phyloP scores from a whole-genome alignment of 2,797 vertebrate genomes.

The Chrysocyon brachyurus region DNA sequence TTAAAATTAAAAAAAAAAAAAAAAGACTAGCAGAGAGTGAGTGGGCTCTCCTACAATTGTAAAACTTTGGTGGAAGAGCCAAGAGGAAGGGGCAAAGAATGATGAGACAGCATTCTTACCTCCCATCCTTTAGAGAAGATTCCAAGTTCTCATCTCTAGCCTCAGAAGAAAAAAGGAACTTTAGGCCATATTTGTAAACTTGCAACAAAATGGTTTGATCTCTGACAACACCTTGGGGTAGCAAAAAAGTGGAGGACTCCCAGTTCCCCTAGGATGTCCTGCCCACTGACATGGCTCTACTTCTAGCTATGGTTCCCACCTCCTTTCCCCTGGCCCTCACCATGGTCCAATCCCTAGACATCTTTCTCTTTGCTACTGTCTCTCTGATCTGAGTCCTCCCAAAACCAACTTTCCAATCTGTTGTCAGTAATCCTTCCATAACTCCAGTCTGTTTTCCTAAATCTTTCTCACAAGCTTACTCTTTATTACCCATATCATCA shows the following conservation, averaged over 20 bases:
- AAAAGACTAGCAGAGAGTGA: not conserved
- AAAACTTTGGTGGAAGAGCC: not conserved
- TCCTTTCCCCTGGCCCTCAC: not conserved
- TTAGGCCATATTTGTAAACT: not conserved
- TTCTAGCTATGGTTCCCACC: not conserved
- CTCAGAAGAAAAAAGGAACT: not conserved
- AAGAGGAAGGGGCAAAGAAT: not conserved
- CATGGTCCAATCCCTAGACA: fast-evolving
- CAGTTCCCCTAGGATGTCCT: not conserved
- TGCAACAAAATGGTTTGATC: not conserved
- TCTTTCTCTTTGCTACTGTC: not conserved
- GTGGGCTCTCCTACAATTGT: not conserved
- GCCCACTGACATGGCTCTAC: not conserved
- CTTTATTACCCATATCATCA: not conserved
- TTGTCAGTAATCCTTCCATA: not conserved
- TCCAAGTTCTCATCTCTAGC: not conserved
- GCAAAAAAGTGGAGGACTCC: not conserved
- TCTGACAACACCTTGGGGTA: not conserved
- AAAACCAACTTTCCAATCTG: not conserved
- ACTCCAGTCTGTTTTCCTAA: not conserved
- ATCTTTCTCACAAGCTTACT: not conserved
- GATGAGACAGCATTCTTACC: not conserved
- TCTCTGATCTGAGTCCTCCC: not conserved
- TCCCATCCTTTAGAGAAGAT: not conserved
- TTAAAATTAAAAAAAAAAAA: no score